These are phyloP conservation scores for Heliothis peltigera DNA, from an alignment of 2,888 invertebrate species.

Conservation along the genomic window DNA sequence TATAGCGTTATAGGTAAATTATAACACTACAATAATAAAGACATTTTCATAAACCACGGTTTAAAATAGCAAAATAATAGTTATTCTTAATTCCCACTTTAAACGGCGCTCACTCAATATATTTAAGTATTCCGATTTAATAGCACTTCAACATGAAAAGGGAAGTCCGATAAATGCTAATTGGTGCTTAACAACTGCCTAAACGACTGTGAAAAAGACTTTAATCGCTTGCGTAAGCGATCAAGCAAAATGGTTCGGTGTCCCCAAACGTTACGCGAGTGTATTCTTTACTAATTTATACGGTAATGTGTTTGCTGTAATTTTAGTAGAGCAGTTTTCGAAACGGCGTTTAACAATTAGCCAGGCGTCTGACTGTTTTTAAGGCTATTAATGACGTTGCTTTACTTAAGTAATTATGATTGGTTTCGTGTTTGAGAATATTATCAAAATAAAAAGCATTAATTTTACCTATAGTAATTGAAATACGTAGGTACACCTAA, in stretches of 20 bases:
- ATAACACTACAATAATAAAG: not conserved
- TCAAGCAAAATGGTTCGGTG: constrained; percentile 69
- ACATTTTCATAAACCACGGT: constrained; percentile 2
- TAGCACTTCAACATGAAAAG: constrained; percentile 69
- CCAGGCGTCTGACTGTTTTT: constrained; percentile 18
- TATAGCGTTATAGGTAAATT: not conserved
- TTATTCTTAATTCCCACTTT: constrained; percentile 29
- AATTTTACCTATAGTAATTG: too few species aligned
- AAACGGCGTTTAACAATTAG: constrained; percentile 26
- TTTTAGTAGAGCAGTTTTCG: constrained; percentile 44
- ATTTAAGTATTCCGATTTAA: constrained; percentile 58
- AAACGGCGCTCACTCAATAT: constrained; percentile 35
- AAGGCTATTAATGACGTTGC: constrained; percentile 14
- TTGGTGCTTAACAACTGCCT: constrained; percentile 76
- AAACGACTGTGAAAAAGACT: constrained; percentile 73
- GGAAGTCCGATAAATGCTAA: constrained; percentile 79
- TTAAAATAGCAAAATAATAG: constrained; percentile 23
- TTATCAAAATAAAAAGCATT: not conserved
- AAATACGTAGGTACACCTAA: too few species aligned
- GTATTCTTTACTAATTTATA: constrained; percentile 45
- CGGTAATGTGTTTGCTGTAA: constrained; percentile 42
- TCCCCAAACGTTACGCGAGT: constrained; percentile 51
- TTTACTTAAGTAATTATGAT: constrained; percentile 1
- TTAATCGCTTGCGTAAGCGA: constrained; percentile 69
- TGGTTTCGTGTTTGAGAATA: not conserved